These are phyloP conservation scores for Semicossyphus pulcher DNA, from an alignment of 2,113 vertebrate genomes.

Conservation along the genomic window DNA sequence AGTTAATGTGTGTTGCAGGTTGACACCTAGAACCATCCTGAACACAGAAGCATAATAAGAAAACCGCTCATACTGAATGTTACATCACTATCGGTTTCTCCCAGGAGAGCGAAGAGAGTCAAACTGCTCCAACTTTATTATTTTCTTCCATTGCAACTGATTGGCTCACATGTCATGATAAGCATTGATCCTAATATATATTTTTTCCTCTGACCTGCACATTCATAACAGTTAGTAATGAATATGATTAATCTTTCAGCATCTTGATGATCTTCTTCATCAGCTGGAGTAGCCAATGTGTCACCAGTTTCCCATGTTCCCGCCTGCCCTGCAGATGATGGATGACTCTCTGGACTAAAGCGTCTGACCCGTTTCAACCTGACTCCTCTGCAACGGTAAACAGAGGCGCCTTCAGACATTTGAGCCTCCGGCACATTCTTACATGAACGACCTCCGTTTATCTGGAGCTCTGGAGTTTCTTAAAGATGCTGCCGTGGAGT, in stretches of 20 bases:
- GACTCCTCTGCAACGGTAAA: slow-evolving; percentile 63
- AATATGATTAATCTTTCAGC: slow-evolving; percentile 22
- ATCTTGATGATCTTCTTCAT: slow-evolving; percentile 40
- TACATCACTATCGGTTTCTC: too few relatives aligned
- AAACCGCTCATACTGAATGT: too few relatives aligned
- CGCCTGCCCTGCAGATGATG: slow-evolving; percentile 62
- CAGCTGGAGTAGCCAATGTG: slow-evolving; percentile 9
- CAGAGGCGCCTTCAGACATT: slow-evolving; percentile 47
- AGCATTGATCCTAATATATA: background rate
- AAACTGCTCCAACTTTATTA: too few relatives aligned
- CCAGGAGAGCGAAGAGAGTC: too few relatives aligned
- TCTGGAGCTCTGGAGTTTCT: slow-evolving; percentile 12
- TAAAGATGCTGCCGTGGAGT: background rate
- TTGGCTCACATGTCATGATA: background rate
- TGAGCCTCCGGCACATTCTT: slow-evolving; percentile 40
- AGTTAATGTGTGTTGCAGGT: too few relatives aligned
- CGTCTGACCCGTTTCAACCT: slow-evolving; percentile 66
- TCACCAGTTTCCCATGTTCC: slow-evolving; percentile 45
- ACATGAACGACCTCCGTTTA: slow-evolving; percentile 34
- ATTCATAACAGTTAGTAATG: slow-evolving; percentile 12
- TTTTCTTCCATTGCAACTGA: background rate
- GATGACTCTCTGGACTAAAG: slow-evolving; percentile 59
- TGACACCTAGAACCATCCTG: too few relatives aligned
- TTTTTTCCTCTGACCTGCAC: background rate
- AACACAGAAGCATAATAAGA: too few relatives aligned